A percentile compares a stretch with the other conserved stretches of the same genome.
Evolutionary conservation across 2,113 vertebrate genomes (phyloP).

Genomic region (Bettongia penicillata): DNA sequence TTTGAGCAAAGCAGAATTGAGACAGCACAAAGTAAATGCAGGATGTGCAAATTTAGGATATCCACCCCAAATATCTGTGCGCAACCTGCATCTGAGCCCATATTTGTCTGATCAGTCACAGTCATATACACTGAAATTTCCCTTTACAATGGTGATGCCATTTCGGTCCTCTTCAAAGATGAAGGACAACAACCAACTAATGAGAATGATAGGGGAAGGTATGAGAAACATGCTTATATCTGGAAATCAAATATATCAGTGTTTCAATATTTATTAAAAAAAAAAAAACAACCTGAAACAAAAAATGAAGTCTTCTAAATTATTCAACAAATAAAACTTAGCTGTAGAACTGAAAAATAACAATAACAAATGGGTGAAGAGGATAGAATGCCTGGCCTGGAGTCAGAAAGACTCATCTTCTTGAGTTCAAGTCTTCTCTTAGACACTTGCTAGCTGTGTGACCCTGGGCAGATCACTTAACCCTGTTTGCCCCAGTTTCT

Average conservation of each 20-base stretch:
- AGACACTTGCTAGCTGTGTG: neutral
- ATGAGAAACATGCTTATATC: conserved; percentile 7
- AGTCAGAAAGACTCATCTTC: neutral
- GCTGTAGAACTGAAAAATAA: conserved; percentile 4
- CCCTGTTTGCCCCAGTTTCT: neutral
- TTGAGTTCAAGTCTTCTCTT: neutral
- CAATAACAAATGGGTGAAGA: neutral
- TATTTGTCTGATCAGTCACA: too few relatives aligned
- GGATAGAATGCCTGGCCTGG: neutral
- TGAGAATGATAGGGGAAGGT: conserved; percentile 17
- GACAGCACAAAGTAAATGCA: too few relatives aligned
- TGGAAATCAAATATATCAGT: neutral
- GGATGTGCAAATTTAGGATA: too few relatives aligned
- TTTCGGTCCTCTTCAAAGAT: too few relatives aligned
- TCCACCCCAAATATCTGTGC: too few relatives aligned
- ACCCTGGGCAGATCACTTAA: neutral
- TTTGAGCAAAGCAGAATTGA: too few relatives aligned
- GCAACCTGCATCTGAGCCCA: too few relatives aligned
- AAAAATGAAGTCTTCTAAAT: neutral
- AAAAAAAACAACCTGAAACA: conserved; percentile 9
- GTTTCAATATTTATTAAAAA: conserved; percentile 22
- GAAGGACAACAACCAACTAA: neutral
- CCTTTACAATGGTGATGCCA: too few relatives aligned
- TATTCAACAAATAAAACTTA: neutral
- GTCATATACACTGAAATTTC: too few relatives aligned